These are phyloP conservation scores for Phengaris arion DNA, from an alignment of 2,888 invertebrate genomes.

Conservation along the genomic window DNA sequence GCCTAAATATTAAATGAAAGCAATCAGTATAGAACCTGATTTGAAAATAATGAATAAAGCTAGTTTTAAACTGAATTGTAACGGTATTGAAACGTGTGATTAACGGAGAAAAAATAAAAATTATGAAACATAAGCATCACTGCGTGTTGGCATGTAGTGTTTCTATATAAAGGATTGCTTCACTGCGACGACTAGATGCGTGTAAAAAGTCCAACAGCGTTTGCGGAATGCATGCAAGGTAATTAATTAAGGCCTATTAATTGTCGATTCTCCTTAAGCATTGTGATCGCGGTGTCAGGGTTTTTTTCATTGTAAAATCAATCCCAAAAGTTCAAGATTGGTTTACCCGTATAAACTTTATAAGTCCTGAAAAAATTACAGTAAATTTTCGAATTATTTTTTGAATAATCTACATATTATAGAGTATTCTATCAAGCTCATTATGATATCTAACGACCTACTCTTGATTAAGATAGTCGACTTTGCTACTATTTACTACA, in stretches of 20 bases:
- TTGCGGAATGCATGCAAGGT: slow-evolving; percentile 53
- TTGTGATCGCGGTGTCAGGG: slow-evolving; percentile 40
- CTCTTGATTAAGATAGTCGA: background rate
- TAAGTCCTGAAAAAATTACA: too few species aligned
- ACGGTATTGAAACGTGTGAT: slow-evolving; percentile 26
- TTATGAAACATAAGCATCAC: slow-evolving; percentile 36
- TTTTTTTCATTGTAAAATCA: background rate
- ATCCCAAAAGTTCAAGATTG: background rate
- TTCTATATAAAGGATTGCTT: slow-evolving; percentile 47
- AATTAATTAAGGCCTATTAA: slow-evolving; percentile 69
- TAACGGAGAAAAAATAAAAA: slow-evolving; percentile 41
- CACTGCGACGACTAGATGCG: slow-evolving; percentile 41
- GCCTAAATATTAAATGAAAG: background rate
- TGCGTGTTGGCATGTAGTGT: slow-evolving; percentile 46
- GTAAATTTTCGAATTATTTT: background rate
- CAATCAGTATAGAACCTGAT: background rate
- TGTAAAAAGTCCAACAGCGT: slow-evolving; percentile 50
- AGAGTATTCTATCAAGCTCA: background rate
- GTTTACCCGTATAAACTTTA: too few species aligned
- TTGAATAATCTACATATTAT: background rate
- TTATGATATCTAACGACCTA: background rate
- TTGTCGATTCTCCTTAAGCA: slow-evolving; percentile 58
- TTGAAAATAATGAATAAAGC: slow-evolving; percentile 5
- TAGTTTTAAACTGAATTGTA: background rate
- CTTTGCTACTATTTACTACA: background rate